These are phyloP conservation scores for Heterodera filipjevi DNA, from an alignment of 2,888 invertebrate genomes.

Conservation along the genomic window DNA sequence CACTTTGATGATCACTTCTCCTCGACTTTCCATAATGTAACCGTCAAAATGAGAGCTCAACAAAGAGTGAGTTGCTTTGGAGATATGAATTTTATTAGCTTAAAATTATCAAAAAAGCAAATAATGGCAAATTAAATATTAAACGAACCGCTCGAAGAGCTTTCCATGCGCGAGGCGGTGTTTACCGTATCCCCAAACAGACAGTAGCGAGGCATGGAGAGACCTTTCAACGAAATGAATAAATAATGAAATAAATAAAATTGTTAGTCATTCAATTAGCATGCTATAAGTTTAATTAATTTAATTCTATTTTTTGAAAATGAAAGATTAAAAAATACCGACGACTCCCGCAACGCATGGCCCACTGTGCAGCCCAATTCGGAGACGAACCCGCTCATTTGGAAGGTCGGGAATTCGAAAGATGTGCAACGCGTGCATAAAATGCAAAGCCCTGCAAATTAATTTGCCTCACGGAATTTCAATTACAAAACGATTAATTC, in stretches of 20 bases:
- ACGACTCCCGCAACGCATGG: constrained; percentile 39
- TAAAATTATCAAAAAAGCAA: background rate
- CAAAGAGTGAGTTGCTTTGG: constrained; percentile 53
- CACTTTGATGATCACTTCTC: constrained; percentile 55
- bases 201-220: constrained; percentile 54
- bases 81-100: constrained; percentile 59
- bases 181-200: constrained; percentile 28
- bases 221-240: constrained; percentile 31
- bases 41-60: constrained; percentile 56
- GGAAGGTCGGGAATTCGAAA: constrained; percentile 58
- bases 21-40: constrained; percentile 55
- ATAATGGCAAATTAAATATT: background rate
- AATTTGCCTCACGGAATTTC: background rate
- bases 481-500: constrained; percentile 28
- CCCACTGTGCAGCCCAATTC: constrained; percentile 42
- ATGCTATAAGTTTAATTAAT: too few species aligned
- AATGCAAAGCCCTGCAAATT: constrained; percentile 25
- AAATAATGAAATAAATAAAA: too few species aligned
- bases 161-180: constrained; percentile 38
- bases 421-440: constrained; percentile 44
- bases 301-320: too few species aligned
- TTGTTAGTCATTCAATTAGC: too few species aligned
- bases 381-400: constrained; percentile 43
- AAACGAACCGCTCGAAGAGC: constrained; percentile 22
- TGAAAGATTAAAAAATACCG: background rate